Evolutionary conservation across 2,888 invertebrate genomes (phyloP).

Genomic region (Asteroscopus sphinx): DNA sequence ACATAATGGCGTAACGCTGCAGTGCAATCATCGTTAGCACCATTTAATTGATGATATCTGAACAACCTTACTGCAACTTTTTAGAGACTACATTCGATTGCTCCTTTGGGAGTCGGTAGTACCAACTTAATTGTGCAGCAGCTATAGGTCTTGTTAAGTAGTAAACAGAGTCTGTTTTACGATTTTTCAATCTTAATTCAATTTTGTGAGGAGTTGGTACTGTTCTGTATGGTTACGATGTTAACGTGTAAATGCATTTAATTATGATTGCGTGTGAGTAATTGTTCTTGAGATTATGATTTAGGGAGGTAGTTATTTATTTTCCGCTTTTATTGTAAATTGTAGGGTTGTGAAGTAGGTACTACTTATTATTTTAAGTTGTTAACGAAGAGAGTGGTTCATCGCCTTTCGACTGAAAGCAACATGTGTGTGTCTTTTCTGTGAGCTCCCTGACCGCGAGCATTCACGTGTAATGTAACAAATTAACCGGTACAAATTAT

Average conservation of each 20-base stretch:
- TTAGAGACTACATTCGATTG: constrained; percentile 43
- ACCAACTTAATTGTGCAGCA: constrained; percentile 9
- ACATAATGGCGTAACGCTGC: constrained; percentile 46
- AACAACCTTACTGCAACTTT: constrained; percentile 33
- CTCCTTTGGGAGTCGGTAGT: constrained; percentile 18
- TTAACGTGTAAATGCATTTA: constrained; percentile 48
- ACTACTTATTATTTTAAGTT: too few relatives aligned
- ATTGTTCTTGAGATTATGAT: constrained; percentile 39
- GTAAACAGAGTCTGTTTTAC: constrained; percentile 18
- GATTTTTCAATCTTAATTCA: background rate
- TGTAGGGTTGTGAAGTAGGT: background rate
- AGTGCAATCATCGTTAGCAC: constrained; percentile 54
- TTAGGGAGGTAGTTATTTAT: constrained; percentile 4
- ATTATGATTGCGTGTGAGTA: constrained; percentile 53
- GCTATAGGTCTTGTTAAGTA: constrained; percentile 15
- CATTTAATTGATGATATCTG: constrained; percentile 42
- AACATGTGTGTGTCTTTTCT: too few relatives aligned
- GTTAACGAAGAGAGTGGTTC: too few relatives aligned
- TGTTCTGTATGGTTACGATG: constrained; percentile 30
- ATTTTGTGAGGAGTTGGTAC: constrained; percentile 24
- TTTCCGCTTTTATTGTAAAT: background rate
- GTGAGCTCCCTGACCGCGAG: too few relatives aligned
- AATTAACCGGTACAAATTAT: too few relatives aligned
- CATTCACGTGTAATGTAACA: too few relatives aligned
- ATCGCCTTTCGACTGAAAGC: too few relatives aligned